Percentiles rank a stretch among this genome's conserved stretches.
Conservation (phyloP, 1,140 invertebrate genomes). For the Pseudomyrmex pallidus region DNA sequence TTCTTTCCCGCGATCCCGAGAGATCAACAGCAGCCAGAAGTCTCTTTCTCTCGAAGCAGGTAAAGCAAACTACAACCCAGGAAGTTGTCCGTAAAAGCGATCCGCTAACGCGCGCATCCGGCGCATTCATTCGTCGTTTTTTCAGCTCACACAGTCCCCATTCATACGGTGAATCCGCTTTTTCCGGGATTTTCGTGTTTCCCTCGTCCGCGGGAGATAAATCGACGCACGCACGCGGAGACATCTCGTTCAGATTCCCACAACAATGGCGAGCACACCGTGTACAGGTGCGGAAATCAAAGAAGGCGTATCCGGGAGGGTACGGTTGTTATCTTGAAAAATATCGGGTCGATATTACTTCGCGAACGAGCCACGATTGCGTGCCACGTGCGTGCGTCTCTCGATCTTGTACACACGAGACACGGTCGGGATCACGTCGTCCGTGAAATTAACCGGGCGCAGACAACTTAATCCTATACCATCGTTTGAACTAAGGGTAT, state of each 20-base stretch:
- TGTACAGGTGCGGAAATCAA: slow-evolving; percentile 14
- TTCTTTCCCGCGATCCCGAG: background rate
- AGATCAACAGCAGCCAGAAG: background rate
- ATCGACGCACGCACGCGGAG: background rate
- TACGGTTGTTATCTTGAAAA: slow-evolving; percentile 28
- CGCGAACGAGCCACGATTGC: background rate
- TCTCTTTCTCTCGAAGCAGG: slow-evolving; percentile 26
- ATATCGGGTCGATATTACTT: slow-evolving; percentile 29
- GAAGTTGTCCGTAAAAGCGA: slow-evolving; percentile 70
- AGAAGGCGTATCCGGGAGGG: background rate
- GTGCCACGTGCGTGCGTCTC: slow-evolving; percentile 46
- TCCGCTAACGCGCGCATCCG: slow-evolving; percentile 58
- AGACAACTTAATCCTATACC: slow-evolving; percentile 52
- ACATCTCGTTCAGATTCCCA: slow-evolving; percentile 9
- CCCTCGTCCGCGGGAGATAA: background rate
- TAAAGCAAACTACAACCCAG: slow-evolving; percentile 55
- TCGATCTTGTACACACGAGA: background rate
- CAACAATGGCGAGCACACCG: slow-evolving; percentile 38
- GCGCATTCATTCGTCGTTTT: slow-evolving; percentile 54
- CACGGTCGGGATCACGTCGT: background rate
- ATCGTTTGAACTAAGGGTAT: background rate
- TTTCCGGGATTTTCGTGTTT: slow-evolving; percentile 63
- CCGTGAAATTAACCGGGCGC: slow-evolving; percentile 29
- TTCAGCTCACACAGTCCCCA: background rate
- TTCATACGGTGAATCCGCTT: slow-evolving; percentile 68